These are phyloP conservation scores for Urocyon cinereoargenteus DNA, from an alignment of 2,797 vertebrate species.

Conservation along the genomic window DNA sequence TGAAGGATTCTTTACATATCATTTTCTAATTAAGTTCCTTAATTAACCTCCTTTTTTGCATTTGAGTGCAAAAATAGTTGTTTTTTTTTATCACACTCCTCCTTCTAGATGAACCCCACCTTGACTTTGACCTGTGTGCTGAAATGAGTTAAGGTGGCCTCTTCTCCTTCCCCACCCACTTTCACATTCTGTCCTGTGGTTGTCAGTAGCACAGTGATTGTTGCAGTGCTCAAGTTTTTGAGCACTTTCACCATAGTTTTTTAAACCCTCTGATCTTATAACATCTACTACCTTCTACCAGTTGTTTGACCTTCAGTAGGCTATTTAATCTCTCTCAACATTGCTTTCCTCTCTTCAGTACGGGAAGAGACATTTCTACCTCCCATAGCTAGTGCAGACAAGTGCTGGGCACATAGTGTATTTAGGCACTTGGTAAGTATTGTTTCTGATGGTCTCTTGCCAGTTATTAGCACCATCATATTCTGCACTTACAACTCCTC, in stretches of 20 bases:
- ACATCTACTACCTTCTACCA: background rate
- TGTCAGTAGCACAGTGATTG: background rate
- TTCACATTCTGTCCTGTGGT: background rate
- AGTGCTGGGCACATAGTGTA: background rate
- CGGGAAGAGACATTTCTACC: background rate
- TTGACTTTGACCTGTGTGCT: slow-evolving; percentile 67
- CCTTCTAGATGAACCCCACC: slow-evolving; percentile 69
- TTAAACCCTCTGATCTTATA: background rate
- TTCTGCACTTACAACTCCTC: background rate
- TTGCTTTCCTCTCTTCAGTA: background rate
- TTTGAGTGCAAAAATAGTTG: slow-evolving; percentile 69
- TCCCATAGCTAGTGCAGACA: background rate
- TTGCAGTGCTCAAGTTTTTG: background rate
- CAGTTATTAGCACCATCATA: background rate
- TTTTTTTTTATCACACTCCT: slow-evolving; percentile 40
- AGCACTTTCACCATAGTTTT: background rate
- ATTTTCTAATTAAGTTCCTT: slow-evolving; percentile 82
- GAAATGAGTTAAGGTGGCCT: background rate
- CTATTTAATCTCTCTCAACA: background rate
- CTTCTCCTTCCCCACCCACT: background rate
- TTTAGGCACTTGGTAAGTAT: background rate
- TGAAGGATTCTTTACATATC: slow-evolving; percentile 79
- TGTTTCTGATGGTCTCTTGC: background rate
- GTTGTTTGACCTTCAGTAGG: background rate
- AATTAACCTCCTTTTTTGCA: slow-evolving; percentile 82